A percentile compares a stretch with the other conserved stretches of the same genome.
Conservation (phyloP, 2,797 vertebrate genomes). For the Poecilia gillii region DNA sequence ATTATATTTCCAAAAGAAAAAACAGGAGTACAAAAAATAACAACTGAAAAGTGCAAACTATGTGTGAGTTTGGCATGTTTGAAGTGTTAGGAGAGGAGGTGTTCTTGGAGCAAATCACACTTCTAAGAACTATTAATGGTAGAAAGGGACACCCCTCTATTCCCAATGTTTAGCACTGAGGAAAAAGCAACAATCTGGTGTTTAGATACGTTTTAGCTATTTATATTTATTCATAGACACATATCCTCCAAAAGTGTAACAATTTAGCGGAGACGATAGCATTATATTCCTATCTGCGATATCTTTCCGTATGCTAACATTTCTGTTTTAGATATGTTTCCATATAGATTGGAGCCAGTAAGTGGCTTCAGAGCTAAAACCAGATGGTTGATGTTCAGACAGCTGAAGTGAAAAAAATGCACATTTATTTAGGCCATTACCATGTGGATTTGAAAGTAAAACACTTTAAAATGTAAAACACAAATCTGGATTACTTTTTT, state of each 20-base stretch:
- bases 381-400: background rate
- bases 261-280: background rate
- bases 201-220: background rate
- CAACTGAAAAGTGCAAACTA: background rate
- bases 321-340: background rate
- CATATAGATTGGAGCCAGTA: background rate
- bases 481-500: background rate
- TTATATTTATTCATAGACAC: background rate
- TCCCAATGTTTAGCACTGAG: background rate
- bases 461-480: background rate
- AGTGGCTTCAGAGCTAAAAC: background rate
- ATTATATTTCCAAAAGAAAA: background rate
- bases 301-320: background rate
- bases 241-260: background rate
- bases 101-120: background rate
- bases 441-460: background rate
- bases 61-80: background rate
- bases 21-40: background rate
- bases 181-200: background rate
- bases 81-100: background rate
- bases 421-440: background rate
- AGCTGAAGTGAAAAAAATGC: background rate
- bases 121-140: background rate
- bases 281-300: background rate
- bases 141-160: background rate